phyloP scores from a whole-genome alignment of 2,113 vertebrate genomes.

The Telmatochromis bifrenatus region DNA sequence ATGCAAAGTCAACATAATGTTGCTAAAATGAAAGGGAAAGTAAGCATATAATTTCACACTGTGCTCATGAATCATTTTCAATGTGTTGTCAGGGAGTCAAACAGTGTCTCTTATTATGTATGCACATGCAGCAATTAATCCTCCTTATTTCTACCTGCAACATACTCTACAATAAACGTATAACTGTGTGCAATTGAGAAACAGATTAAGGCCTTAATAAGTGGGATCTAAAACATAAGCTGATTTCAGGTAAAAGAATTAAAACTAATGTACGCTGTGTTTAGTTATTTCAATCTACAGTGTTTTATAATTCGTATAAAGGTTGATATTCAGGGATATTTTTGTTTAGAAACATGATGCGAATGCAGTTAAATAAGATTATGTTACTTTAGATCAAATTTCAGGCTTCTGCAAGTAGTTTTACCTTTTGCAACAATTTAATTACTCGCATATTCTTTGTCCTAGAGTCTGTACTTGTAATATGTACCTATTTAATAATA shows the following conservation, averaged over 20 bases:
- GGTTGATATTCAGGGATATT: background rate
- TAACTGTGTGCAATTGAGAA: background rate
- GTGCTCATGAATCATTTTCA: slow-evolving; percentile 28
- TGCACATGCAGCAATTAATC: slow-evolving; percentile 21
- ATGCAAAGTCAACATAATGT: slow-evolving; percentile 38
- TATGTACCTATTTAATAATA: background rate
- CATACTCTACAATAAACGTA: background rate
- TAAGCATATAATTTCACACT: slow-evolving; percentile 17
- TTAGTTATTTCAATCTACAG: background rate
- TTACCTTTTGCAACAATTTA: background rate
- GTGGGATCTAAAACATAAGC: background rate
- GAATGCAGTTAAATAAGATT: background rate
- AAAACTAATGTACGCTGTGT: background rate
- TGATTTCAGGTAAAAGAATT: background rate
- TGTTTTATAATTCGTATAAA: background rate
- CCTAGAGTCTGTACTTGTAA: background rate
- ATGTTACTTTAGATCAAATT: background rate
- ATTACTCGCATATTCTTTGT: background rate
- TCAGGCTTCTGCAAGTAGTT: background rate
- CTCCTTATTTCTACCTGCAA: background rate
- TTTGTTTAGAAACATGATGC: background rate
- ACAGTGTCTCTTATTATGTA: background rate
- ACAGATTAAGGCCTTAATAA: background rate
- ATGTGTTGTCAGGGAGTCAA: background rate
- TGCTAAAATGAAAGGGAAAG: slow-evolving; percentile 22